Conservation (phyloP, 2,888 invertebrate species). For the Platycnemis pennipes region DNA sequence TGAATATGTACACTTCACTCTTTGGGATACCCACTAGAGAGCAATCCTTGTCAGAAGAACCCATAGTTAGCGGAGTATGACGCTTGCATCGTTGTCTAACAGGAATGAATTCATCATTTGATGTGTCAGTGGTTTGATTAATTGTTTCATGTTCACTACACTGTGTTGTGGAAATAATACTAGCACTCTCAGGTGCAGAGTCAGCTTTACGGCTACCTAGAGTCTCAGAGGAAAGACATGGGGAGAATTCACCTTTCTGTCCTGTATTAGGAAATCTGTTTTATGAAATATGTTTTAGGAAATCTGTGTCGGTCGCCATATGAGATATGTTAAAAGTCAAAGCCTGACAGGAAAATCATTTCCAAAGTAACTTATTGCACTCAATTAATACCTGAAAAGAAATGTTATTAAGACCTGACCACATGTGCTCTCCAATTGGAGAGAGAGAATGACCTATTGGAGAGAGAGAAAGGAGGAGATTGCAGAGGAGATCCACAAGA, state of each 20-base stretch:
- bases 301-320: too few relatives aligned
- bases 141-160: background rate
- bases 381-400: too few relatives aligned
- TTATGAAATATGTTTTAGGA: too few relatives aligned
- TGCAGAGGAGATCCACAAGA: too few relatives aligned
- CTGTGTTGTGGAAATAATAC: background rate
- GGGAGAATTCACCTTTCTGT: background rate
- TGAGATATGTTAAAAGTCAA: too few relatives aligned
- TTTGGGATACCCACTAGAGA: background rate
- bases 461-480: too few relatives aligned
- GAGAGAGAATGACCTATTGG: too few relatives aligned
- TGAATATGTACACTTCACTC: background rate
- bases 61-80: background rate
- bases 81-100: background rate
- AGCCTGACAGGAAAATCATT: too few relatives aligned
- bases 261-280: too few relatives aligned
- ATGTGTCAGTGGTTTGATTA: background rate
- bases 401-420: too few relatives aligned
- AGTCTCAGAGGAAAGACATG: background rate
- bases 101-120: background rate
- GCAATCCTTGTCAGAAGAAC: background rate
- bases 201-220: background rate
- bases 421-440: too few relatives aligned
- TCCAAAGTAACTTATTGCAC: too few relatives aligned
- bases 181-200: background rate